Evolutionary conservation across 2,888 invertebrate genomes (phyloP), one percentile per base, ranked within the genome.

Genomic region (Scaptomyza cyrtandrae): DNA sequence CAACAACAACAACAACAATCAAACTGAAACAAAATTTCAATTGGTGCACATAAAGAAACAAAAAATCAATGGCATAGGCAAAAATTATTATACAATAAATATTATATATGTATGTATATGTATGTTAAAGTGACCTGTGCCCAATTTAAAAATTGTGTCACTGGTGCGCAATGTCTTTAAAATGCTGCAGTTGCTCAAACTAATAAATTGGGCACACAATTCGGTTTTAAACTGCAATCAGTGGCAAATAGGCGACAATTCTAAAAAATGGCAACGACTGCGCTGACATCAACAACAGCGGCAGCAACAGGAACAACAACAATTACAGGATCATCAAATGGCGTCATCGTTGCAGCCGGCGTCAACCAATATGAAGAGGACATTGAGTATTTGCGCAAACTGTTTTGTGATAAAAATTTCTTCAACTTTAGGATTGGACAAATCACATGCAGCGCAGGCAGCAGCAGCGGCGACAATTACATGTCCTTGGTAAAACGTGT

Each of bases 401-500:
- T 90, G 37, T 81, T 91, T 45, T 61, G 67, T 35, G 55, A 58
- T 13, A 80, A 67, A 52, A 82, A 80, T 54, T 58, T 90, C 54
- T 77, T 88, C 45, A 80, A 79, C 61, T 91, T 91, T 66, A 72
- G 63, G 52, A 83, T 90, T 50, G 79, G 84, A 19, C 83, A 75
- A 31, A 84, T 88, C 11, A 72, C 71, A 29, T 90, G 89, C 74
- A 79, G 71, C 52, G 84, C 91, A 31, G 92, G 92, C 53, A 91
- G 91, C 70, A 89, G 87, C 77, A 86, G 87, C 50, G 92, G 92
- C 49, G 92, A 92, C 72, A 92, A 92, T 71, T 92, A 92, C 57
- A 92, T 92, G 92, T 91, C 91, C 14, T 86, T 91, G 54, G 91
- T 92, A 27, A 91, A 91, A 74, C 90, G 92, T 16, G 76, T 91